Base-by-base conservation (phyloP, 2,797 vertebrate genomes). In the Malacoctenus gilli region DNA sequence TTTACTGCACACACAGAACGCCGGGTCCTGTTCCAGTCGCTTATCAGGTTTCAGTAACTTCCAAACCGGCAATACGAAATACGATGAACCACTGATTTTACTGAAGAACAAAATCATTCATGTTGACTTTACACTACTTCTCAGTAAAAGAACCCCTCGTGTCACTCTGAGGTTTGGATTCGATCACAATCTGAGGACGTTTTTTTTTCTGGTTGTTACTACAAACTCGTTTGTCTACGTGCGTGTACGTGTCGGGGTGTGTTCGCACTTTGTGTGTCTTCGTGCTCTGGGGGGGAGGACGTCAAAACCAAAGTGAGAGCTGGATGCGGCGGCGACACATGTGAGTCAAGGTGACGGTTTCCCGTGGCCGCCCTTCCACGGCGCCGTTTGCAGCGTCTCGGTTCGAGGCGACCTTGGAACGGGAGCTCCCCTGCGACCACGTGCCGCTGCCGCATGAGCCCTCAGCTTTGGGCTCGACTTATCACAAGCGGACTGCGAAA, bases 241-340 rank as follows among this genome's bases (percentile, higher is more conserved):
- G 25, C 25, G 13, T 42, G 28, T 18, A 23, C 15, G 37, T 38
- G 30, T 44, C 61, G 39, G 30, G 39, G 44, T 5, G 20, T 50
- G 15, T 18, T 1, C 18, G 8, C 13, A 28, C 4, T 30, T n/a
- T n/a, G n/a, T n/a, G n/a, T 19, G 44, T 35, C 6, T 59, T 46
- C 54, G 41, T 20, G 61, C 37, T 34, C 56, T 35, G 36, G 34
- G 42, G n/a, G 19, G n/a, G 23, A 59, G 43, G 58, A 70, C 59
- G 34, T 43, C 56, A 54, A 16, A 11, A 8, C 32, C 49, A 37
- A n/a, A 64, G 43, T 70, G 42, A 66, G 40, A 53, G 35, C 54
- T 58, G 52, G 25, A 61, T 68, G 53, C 70, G 56, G 48, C 19
- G n/a, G 1, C 9, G n/a, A 16, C 16, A n/a, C 14, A 42, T 60